Evolutionary conservation across 2,113 vertebrate species (phyloP).

Genomic region (Glaucidium brasilianum): DNA sequence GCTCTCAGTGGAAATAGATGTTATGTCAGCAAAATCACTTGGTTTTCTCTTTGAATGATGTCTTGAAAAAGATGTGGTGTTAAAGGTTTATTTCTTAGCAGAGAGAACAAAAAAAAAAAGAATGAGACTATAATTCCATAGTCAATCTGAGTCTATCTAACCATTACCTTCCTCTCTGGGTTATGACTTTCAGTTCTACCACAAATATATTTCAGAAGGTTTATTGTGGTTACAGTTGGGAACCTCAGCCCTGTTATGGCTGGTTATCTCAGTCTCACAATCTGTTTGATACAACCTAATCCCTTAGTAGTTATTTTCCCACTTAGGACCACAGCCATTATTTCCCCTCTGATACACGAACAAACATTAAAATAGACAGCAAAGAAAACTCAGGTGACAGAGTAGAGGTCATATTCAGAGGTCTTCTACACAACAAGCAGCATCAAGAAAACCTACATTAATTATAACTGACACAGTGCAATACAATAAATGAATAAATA

Average conservation of each 20-base stretch:
- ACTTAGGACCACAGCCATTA: neutral
- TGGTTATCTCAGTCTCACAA: neutral
- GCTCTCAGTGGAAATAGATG: neutral
- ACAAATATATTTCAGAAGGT: conserved; percentile 10
- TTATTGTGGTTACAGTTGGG: neutral
- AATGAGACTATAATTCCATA: neutral
- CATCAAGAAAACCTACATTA: neutral
- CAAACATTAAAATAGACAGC: neutral
- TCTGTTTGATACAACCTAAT: neutral
- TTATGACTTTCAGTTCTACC: neutral
- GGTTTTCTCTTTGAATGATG: neutral
- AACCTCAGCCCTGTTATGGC: neutral
- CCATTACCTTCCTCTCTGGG: neutral
- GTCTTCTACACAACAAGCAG: neutral
- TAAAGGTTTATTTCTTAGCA: conserved; percentile 21
- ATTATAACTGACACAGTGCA: neutral
- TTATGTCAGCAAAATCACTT: neutral
- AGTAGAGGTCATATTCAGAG: neutral
- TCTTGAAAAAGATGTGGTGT: neutral
- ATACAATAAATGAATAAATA: neutral
- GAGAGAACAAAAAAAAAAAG: neutral
- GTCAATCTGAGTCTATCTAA: neutral
- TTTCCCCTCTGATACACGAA: neutral
- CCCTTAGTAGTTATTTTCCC: neutral
- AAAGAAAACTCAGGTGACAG: neutral